Evolutionary conservation across 2,113 vertebrate species (phyloP).

Genomic region (Halichoeres trimaculatus): DNA sequence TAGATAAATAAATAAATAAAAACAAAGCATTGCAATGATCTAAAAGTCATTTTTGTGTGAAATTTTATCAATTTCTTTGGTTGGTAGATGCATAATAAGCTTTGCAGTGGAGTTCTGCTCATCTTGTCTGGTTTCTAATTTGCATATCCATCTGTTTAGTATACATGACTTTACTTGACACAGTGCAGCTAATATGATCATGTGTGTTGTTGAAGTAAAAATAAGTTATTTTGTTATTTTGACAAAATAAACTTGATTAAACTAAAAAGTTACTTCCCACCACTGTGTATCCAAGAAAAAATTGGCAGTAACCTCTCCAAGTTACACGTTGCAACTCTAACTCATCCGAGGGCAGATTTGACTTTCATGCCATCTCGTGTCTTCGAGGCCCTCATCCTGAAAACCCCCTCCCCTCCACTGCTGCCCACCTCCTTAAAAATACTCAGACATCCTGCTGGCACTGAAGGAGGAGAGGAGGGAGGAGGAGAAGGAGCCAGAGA

Average conservation of each 20-base stretch:
- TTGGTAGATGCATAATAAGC: too few relatives aligned
- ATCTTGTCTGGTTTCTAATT: too few relatives aligned
- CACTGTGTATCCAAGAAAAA: background rate
- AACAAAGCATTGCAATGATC: too few relatives aligned
- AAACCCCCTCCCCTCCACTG: background rate
- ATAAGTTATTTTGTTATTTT: background rate
- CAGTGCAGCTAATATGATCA: too few relatives aligned
- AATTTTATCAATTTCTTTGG: too few relatives aligned
- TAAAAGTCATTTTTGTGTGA: too few relatives aligned
- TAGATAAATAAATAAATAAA: too few relatives aligned
- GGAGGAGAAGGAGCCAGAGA: constrained; percentile 1
- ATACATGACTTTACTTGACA: too few relatives aligned
- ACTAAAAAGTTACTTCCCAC: too few relatives aligned
- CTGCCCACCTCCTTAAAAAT: constrained; percentile 37
- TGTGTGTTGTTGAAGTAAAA: background rate
- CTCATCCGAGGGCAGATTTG: constrained; percentile 23
- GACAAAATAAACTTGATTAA: too few relatives aligned
- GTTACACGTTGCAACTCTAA: constrained; percentile 16
- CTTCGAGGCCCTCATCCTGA: constrained; percentile 27
- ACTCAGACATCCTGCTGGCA: constrained; percentile 54
- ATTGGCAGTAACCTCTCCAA: constrained; percentile 1
- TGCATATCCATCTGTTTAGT: too few relatives aligned
- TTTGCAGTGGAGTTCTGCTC: too few relatives aligned
- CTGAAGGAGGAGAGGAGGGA: constrained; percentile 33
- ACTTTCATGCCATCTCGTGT: constrained; percentile 33